Base-by-base conservation (phyloP, 35 echinoderm and acorn worm genomes). In the Anneissia japonica region DNA sequence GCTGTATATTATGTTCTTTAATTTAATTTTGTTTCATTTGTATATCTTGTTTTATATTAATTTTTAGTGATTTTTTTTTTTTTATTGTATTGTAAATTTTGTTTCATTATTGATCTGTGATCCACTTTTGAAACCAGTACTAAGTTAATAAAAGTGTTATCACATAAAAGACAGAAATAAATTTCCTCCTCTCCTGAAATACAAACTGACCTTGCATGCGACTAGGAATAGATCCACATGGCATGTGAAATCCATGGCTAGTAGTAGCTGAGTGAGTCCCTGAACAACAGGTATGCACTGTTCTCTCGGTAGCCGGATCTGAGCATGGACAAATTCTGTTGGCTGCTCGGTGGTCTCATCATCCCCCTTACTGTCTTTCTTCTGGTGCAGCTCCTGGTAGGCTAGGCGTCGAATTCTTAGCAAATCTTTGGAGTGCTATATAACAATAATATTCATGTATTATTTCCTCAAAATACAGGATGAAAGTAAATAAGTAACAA, bases 171-270 rank as follows among this genome's bases (percentile, higher is more conserved):
- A n/a, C n/a, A n/a, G n/a, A n/a, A n/a, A n/a, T n/a, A n/a, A n/a
- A n/a, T n/a, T n/a, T n/a, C n/a, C n/a, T n/a, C n/a, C n/a, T n/a
- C n/a, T n/a, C n/a, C n/a, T n/a, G n/a, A n/a, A n/a, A n/a, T n/a
- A n/a, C n/a, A n/a, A 56, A 39, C 89, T 46, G 76, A 99, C 96
- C 96, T 99, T 99, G 89, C 96, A 99, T 5, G 92, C 86, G 38
- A 94, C 87, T 29, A 99, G 90, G 56, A 99, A 99, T 23, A 94
- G 72, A 87, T 99, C 96, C 0, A 93, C 96, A 88, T 99, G 89
- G 5, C 92, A 94, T 23, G 92, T 94, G 87, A 94, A 99, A 83
- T 99, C 96, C 92, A 99, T 99, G 28, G 89, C 89, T 31, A 99
- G 84, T 31, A 99, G 84, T 0, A 94, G 82, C 3, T 90, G 80